A percentile compares a stretch with the other conserved stretches of the same genome.
Evolutionary conservation across 2,797 vertebrate genomes (phyloP).

Genomic region (Xenops minutus): DNA sequence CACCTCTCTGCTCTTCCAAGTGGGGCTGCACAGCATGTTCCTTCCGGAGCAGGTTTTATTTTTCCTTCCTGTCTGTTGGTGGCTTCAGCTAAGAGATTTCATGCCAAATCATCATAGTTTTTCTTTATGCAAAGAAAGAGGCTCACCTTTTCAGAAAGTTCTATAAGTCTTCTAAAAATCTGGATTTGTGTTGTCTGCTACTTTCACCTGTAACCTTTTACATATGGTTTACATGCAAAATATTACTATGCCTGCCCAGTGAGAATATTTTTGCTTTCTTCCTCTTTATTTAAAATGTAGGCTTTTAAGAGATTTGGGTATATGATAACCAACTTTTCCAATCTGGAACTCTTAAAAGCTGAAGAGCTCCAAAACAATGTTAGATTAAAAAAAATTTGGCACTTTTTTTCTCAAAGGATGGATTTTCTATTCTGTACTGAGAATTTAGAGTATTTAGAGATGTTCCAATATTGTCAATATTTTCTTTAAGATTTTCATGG

Average conservation of each 20-base stretch:
- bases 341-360: not conserved
- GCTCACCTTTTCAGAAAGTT: not conserved
- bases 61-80: not conserved
- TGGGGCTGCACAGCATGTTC: not conserved
- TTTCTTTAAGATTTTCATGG: not conserved
- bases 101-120: rapidly evolving
- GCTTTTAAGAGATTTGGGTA: not conserved
- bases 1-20: not conserved
- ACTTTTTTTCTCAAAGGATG: not conserved
- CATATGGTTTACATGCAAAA: not conserved
- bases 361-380: not conserved
- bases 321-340: not conserved
- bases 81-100: not conserved
- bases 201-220: not conserved
- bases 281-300: not conserved
- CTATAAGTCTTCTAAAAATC: not conserved
- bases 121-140: not conserved
- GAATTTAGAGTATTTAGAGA: not conserved
- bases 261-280: not conserved
- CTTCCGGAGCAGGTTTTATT: not conserved
- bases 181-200: not conserved
- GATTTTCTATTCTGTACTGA: not conserved
- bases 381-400: not conserved
- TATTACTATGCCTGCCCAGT: not conserved
- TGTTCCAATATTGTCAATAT: not conserved